Percentiles rank a stretch among this genome's conserved stretches.
Evolutionary conservation across 2,888 invertebrate species (phyloP).

Genomic region (Ashinkailepas kermadecensis): DNA sequence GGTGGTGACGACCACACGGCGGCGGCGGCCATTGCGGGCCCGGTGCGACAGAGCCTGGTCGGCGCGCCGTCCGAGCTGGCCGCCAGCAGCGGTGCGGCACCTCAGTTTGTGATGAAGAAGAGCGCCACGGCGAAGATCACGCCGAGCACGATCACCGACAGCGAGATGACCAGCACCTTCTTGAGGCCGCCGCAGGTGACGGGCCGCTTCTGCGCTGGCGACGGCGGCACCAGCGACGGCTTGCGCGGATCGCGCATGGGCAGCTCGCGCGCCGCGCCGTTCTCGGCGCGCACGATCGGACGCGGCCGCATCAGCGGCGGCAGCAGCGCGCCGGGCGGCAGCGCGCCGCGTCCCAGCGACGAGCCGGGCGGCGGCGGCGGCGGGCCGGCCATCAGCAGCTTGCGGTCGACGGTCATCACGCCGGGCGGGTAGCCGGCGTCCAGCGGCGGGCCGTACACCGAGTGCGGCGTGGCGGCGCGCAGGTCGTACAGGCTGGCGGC

Average conservation of each 20-base stretch:
- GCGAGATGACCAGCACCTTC: background rate
- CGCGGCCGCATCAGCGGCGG: conserved; percentile 20
- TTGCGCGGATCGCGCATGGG: conserved; percentile 26
- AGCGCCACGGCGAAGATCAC: conserved; percentile 8
- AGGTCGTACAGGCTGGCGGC: conserved; percentile 11
- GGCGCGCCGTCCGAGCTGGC: background rate
- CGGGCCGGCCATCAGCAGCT: background rate
- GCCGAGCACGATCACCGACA: background rate
- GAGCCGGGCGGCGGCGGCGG: conserved; percentile 23
- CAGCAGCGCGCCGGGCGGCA: conserved; percentile 23
- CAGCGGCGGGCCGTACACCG: background rate
- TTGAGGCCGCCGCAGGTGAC: background rate
- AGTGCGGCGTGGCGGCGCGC: conserved; percentile 3
- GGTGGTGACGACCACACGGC: too few relatives aligned
- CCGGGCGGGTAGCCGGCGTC: background rate
- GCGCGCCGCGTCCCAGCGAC: background rate
- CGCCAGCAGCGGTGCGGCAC: background rate
- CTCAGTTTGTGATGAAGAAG: conserved; percentile 9
- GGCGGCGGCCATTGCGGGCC: too few relatives aligned
- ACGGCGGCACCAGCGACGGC: conserved; percentile 11
- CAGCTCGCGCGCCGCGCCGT: conserved; percentile 26
- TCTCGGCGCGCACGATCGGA: conserved; percentile 25
- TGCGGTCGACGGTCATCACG: conserved; percentile 4
- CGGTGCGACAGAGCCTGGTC: too few relatives aligned
- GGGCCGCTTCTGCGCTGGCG: background rate